Evolutionary conservation across 2,888 invertebrate genomes (phyloP).

Genomic region (Julus scanicus): DNA sequence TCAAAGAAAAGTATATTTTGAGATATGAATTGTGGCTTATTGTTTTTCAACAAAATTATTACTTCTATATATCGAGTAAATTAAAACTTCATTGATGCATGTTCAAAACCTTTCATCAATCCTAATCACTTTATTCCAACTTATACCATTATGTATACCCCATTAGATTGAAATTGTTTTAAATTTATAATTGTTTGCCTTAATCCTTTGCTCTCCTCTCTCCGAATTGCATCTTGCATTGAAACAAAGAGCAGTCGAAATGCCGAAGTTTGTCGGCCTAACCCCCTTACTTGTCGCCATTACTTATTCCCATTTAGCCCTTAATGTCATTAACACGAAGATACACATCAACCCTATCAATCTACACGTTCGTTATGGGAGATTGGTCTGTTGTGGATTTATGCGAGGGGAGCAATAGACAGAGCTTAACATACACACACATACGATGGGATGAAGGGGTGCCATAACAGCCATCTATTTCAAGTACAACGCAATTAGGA

Average conservation of each 20-base stretch:
- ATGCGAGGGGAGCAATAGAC: conserved; percentile 2
- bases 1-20: too few species aligned
- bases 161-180: background rate
- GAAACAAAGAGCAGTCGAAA: conserved; percentile 5
- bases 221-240: background rate
- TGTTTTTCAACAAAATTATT: too few species aligned
- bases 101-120: too few species aligned
- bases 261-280: background rate
- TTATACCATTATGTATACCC: background rate
- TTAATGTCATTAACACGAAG: conserved; percentile 36
- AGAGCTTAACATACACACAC: conserved; percentile 1
- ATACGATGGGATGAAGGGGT: conserved; percentile 34
- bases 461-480: conserved; percentile 35
- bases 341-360: conserved; percentile 35
- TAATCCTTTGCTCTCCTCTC: background rate
- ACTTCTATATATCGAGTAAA: too few species aligned
- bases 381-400: conserved; percentile 36
- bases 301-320: conserved; percentile 39
- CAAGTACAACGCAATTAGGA: conserved; percentile 36
- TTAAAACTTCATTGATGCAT: too few species aligned
- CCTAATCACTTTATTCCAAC: too few species aligned
- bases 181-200: background rate
- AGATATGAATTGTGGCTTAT: too few species aligned
- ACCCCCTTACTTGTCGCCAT: conserved; percentile 19
- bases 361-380: conserved; percentile 30